These are phyloP conservation scores for Nomada goodeniana DNA, from an alignment of 2,888 invertebrate species.

Conservation along the genomic window DNA sequence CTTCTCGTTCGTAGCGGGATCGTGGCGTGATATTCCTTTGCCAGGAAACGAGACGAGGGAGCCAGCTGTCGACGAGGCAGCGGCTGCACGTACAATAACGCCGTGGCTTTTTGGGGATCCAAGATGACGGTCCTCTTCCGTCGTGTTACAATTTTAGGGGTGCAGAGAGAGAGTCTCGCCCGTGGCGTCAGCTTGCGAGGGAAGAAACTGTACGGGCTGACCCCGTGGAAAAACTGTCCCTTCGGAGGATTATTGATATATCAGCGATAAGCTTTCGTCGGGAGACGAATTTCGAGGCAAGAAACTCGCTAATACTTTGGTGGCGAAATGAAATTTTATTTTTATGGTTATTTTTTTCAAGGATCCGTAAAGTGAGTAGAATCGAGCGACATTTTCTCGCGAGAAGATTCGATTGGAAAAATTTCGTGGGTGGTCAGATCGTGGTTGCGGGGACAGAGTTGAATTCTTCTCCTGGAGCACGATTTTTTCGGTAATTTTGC, in stretches of 20 bases:
- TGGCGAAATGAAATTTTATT: not conserved
- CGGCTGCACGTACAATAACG: slow-evolving; percentile 80
- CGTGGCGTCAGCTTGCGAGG: slow-evolving; percentile 74
- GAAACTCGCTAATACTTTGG: not conserved
- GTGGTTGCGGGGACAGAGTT: too few species aligned
- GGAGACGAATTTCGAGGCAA: not conserved
- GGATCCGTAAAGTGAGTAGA: too few species aligned
- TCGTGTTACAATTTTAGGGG: slow-evolving; percentile 58
- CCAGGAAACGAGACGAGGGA: slow-evolving; percentile 52
- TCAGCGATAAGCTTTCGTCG: slow-evolving; percentile 22
- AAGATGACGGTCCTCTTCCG: slow-evolving; percentile 69
- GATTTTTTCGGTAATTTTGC: too few species aligned
- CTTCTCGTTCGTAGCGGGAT: slow-evolving; percentile 61
- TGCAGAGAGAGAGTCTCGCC: not conserved
- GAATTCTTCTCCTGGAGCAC: too few species aligned
- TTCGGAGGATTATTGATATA: slow-evolving; percentile 36
- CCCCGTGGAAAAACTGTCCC: slow-evolving; percentile 34
- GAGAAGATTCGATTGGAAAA: too few species aligned
- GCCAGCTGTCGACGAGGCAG: slow-evolving; percentile 80
- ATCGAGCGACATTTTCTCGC: too few species aligned
- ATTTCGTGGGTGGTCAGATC: too few species aligned
- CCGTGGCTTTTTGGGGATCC: slow-evolving; percentile 74
- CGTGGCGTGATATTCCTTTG: slow-evolving; percentile 31
- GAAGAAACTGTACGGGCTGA: slow-evolving; percentile 50
- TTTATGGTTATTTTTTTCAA: not conserved